Evolutionary conservation across 1,140 invertebrate species (phyloP), one percentile per base, ranked within the genome.

Genomic region (Patella vulgata): DNA sequence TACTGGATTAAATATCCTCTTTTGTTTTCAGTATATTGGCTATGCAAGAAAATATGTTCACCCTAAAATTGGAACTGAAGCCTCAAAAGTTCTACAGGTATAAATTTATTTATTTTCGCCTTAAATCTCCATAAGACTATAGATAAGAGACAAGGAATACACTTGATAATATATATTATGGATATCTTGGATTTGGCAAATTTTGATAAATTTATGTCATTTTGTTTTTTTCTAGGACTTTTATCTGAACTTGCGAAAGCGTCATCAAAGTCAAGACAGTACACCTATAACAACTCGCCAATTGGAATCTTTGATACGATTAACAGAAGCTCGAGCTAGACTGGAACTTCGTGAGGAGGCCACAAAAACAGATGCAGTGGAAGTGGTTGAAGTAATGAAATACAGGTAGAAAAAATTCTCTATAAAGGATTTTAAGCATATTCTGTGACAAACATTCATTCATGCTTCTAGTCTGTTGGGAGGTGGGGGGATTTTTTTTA

Each of bases 21-120:
- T 60, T 61, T 14, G 44, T 33, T 74, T 77, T 6, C 66, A 96
- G 85, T 98, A 96, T 77, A 91, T 97, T 48, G 91, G 91, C 1
- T 97, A 97, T 86, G 93, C 95, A 0, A 88, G 91, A 55, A 91
- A 94, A 81, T 94, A 95, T 85, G 92, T 96, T 0, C 89, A 91
- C 70, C 94, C 95, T 14, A 89, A 88, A 77, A 84, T 98, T 47
- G 90, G 89, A 48, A 75, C 75, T 21, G 88, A 89, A 50, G 93
- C 95, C 19, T 89, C 89, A 5, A 81, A 85, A 59, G 81, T 90
- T 6, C 76, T 97, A 12, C 89, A 83, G 79, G 81, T 82, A 61
- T 52, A n/a, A n/a, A 33, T 50, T 14, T n/a, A 1, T 44, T 43
- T 17, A 1, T 57, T 3, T n/a, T n/a, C n/a, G n/a, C n/a, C n/a